Evolutionary conservation across 1,140 invertebrate species (phyloP), one percentile per base, ranked within the genome.

Genomic region (Andrena cerasifolii): DNA sequence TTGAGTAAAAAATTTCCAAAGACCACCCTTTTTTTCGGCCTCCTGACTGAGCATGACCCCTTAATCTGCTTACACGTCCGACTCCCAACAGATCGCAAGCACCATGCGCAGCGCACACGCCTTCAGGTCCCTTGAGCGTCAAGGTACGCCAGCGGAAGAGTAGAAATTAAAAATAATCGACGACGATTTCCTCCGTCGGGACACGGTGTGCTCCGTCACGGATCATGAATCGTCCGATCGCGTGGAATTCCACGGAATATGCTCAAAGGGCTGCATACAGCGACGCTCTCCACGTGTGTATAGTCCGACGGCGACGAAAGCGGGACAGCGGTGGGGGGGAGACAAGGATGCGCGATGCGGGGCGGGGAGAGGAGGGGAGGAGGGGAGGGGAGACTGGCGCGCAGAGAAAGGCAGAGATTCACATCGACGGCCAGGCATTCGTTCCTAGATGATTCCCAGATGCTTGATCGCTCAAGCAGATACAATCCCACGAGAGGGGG

Each of bases 391-490:
- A 4, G 2, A 12, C 1, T 18, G 7, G 21, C 28, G 8, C 18
- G n/a, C 28, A 33, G 61, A 78, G 78, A 67, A 77, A 86, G 78
- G 71, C 66, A 59, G n/a, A 83, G 84, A 85, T 85, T 85, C 80
- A 76, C 83, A 85, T 86, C 75, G 47, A 47, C 82, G 82, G 56
- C 26, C 70, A 49, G 59, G 78, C 82, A 85, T 85, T 84, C 78
- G 82, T 85, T 84, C 78, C 82, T 76, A 87, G 85, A 87, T 86
- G 85, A 87, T 87, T 86, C 86, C 80, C 82, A 84, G 87, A 87
- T 87, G 83, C 86, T 83, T 87, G 87, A 87, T 87, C 85, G 86
- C 78, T 88, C 85, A 83, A 87, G 82, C 86, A 86, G 85, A 87
- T 86, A 87, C 85, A 87, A 87, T 86, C 87, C 85, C 86, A 88